phyloP scores from a whole-genome alignment of 2,797 vertebrate species.

The Prionace glauca region DNA sequence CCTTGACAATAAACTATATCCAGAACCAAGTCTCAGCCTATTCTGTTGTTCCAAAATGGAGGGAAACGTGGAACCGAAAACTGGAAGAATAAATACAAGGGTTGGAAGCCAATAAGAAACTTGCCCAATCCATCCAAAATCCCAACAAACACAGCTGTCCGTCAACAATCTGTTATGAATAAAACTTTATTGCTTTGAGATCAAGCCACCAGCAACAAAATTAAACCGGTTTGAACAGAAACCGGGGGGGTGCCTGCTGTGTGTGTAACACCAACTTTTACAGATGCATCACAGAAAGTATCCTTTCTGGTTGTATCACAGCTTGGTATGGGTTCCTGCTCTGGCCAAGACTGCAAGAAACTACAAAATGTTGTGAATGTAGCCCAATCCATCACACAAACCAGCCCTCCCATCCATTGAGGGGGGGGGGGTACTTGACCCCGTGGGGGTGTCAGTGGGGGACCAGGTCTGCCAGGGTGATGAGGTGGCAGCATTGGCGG shows the following conservation, averaged over 20 bases:
- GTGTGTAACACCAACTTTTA: background rate
- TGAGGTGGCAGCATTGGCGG: too few species aligned
- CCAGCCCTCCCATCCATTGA: too few species aligned
- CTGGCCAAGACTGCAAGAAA: too few species aligned
- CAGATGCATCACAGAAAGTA: too few species aligned
- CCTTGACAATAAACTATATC: background rate
- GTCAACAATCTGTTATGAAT: background rate
- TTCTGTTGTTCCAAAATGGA: background rate
- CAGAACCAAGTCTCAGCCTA: background rate
- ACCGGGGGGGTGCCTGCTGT: background rate
- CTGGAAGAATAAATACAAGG: background rate
- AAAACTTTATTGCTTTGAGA: background rate
- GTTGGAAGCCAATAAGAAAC: background rate
- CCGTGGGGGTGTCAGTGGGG: too few species aligned
- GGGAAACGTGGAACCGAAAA: background rate
- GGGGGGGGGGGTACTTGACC: too few species aligned
- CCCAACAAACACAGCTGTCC: conserved; percentile 17
- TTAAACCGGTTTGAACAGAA: conserved; percentile 4
- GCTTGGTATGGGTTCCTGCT: too few species aligned
- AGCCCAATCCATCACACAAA: too few species aligned
- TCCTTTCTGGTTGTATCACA: too few species aligned
- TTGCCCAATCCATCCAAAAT: background rate
- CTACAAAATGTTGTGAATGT: too few species aligned
- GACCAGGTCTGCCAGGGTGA: too few species aligned
- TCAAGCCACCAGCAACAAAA: background rate